phyloP scores from a whole-genome alignment of 1,140 invertebrate genomes.

The Drosophila busckii region DNA sequence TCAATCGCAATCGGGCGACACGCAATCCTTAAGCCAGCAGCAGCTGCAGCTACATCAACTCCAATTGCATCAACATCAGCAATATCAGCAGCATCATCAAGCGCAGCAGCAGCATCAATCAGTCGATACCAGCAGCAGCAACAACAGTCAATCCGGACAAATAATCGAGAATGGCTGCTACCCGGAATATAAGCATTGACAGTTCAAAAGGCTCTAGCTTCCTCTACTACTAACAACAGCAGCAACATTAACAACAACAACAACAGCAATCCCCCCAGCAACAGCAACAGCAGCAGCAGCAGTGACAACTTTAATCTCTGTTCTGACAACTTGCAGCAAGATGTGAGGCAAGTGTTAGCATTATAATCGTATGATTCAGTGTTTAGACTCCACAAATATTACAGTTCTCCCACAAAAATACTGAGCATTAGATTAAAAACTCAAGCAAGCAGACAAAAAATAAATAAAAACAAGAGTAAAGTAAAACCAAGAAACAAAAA shows the following conservation, averaged over 20 bases:
- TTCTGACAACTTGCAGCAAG: constrained; percentile 36
- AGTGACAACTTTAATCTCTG: constrained; percentile 5
- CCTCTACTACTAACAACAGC: constrained; percentile 7
- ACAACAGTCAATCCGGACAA: constrained; percentile 78
- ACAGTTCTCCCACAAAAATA: too few species aligned
- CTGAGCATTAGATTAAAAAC: not conserved
- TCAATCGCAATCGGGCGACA: constrained; percentile 54
- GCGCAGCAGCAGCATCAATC: constrained; percentile 61
- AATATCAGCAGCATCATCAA: constrained; percentile 5
- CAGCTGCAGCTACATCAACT: constrained; percentile 33
- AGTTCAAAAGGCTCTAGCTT: constrained; percentile 45
- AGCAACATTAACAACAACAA: constrained; percentile 3
- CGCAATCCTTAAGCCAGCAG: constrained; percentile 46
- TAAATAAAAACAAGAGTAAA: not conserved
- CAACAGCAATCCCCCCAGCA: not conserved
- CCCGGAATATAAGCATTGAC: constrained; percentile 82
- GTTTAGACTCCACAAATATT: too few species aligned
- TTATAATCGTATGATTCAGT: constrained; percentile 3
- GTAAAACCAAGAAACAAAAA: not conserved
- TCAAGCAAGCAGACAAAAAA: too few species aligned
- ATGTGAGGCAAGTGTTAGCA: constrained; percentile 18
- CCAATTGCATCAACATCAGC: constrained; percentile 31
- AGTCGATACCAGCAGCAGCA: constrained; percentile 78
- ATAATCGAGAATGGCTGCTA: constrained; percentile 79
- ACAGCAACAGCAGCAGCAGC: constrained; percentile 4